Evolutionary conservation across 1,140 invertebrate genomes (phyloP).

Genomic region (Drosophila auraria): DNA sequence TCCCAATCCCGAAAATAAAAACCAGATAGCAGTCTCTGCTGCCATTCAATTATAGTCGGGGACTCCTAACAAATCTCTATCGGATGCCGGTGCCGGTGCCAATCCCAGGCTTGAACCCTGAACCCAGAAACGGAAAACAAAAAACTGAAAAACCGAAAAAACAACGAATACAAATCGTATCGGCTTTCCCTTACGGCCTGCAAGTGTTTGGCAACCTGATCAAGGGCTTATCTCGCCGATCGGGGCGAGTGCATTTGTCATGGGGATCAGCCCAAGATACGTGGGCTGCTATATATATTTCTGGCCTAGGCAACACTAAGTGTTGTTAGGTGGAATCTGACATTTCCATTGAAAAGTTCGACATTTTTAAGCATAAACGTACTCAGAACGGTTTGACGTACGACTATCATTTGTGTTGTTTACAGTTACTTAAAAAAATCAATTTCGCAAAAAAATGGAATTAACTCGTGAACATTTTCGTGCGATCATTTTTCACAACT

Average conservation of each 20-base stretch:
- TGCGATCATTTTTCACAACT: no score
- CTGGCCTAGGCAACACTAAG: no score
- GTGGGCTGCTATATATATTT: no score
- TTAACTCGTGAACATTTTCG: no score
- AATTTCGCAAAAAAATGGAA: no score
- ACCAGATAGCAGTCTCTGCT: constrained; percentile 36
- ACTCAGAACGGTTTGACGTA: no score
- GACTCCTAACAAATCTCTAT: constrained; percentile 30
- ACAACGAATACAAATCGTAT: constrained; percentile 49
- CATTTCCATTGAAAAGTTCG: no score
- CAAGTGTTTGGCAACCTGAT: constrained; percentile 79
- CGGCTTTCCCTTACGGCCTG: constrained; percentile 42
- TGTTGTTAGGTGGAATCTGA: no score
- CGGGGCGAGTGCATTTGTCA: constrained; percentile 67
- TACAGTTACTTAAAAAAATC: no score
- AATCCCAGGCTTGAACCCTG: constrained; percentile 39
- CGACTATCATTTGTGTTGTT: no score
- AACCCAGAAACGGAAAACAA: constrained; percentile 23
- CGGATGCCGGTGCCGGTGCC: constrained; percentile 33
- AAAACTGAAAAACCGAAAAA: neutral
- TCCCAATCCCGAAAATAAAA: constrained; percentile 6
- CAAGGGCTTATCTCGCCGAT: constrained; percentile 76
- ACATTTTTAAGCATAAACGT: no score
- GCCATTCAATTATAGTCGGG: constrained; percentile 40
- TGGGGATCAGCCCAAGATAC: constrained; percentile 48